Evolutionary conservation across 2,888 invertebrate genomes (phyloP).

Genomic region (Acheta domesticus): DNA sequence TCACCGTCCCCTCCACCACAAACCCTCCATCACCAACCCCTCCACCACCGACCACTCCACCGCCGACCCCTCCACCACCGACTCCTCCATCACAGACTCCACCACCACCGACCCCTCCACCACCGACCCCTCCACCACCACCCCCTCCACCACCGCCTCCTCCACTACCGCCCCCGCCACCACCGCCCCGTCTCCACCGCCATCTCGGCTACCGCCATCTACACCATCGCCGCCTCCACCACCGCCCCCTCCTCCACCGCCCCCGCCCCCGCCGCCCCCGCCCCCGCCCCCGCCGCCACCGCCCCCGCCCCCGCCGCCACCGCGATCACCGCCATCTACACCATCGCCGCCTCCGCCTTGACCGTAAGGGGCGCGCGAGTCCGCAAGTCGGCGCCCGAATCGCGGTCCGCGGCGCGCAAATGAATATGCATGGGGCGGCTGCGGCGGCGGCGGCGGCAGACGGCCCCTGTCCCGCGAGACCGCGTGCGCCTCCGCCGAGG

Average conservation of each 20-base stretch:
- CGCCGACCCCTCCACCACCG: no score
- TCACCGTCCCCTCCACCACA: no score
- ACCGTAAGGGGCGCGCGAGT: not conserved
- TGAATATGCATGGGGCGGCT: not conserved
- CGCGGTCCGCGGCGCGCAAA: not conserved
- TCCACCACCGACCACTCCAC: no score
- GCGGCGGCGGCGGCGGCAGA: not conserved
- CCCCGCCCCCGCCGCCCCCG: not conserved
- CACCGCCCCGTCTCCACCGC: no score
- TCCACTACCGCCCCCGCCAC: no score
- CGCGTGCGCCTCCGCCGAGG: not conserved
- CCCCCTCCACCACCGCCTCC: no score
- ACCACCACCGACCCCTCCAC: no score
- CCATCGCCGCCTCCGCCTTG: not conserved
- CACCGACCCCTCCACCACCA: no score
- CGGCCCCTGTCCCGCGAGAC: not conserved
- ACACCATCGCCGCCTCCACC: no score
- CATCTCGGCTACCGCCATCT: rapidly evolving
- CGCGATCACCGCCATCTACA: not conserved
- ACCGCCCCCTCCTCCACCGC: not conserved
- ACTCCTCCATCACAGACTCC: no score
- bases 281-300: no score
- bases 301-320: not conserved
- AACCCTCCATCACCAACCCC: no score
- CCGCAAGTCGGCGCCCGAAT: not conserved